Base-by-base conservation (phyloP, 2,797 vertebrate genomes). In the Enteromius paludinosus region DNA sequence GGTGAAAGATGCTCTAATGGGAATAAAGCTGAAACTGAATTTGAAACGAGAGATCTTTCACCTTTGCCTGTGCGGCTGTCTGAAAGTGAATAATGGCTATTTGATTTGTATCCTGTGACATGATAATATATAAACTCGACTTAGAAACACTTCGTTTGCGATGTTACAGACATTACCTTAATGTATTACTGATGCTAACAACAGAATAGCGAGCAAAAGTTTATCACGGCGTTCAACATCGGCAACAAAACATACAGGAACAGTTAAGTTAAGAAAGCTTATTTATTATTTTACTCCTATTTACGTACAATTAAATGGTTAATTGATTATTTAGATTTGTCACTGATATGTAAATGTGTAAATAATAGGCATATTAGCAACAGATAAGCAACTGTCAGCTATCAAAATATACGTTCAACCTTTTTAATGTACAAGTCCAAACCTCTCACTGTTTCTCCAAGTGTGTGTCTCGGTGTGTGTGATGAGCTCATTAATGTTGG, bases 401-500 rank as follows among this genome's bases (percentile, higher is more conserved):
- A 30, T 52, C 41, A 41, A 49, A 78, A 28, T 79, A 52, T 33
- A 71, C n/a, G 0, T 17, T 73, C 3, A 70, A 49, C 49, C 70
- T 45, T 65, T 78, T 84, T 43, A 62, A 64, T n/a, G 38, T 43
- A 62, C 47, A 30, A 80, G 28, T 25, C 17, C 66, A 38, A n/a
- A 59, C 45, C 70, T 73, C 14, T 54, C 5, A 11, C 33, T 62
- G 54, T 25, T 61, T 73, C 30, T 43, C n/a, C 18, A 71, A 65
- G 47, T 4, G 23, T 23, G 56, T 81, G 41, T 78, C 14, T 79
- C 20, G 10, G 56, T 64, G 28, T 78, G 62, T 59, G 81, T 65
- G 83, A 79, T 81, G 84, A 82, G 71, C 74, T 70, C 79, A 83
- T 83, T 85, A 85, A 74, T 79, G 54, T 77, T 87, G 78, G 84